A percentile compares a stretch with the other conserved stretches of the same genome.
These are phyloP conservation scores for Linurgus olivaceus DNA, from an alignment of 2,797 vertebrate genomes.

Conservation along the genomic window DNA sequence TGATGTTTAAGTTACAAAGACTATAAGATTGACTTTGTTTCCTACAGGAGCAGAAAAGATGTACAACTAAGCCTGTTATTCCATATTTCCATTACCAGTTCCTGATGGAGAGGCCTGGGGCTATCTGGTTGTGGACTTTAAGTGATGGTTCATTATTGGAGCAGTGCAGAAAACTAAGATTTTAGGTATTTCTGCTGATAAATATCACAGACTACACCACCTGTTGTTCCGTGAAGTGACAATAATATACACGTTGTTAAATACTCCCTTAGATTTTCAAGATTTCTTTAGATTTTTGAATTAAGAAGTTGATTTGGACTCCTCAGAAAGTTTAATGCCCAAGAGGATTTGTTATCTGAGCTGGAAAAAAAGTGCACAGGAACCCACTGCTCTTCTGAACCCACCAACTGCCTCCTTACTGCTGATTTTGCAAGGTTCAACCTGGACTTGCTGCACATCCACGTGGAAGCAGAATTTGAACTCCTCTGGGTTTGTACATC, in stretches of 20 bases:
- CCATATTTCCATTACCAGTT: not conserved
- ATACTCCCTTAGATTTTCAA: not conserved
- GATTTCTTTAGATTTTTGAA: not conserved
- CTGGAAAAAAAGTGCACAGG: not conserved
- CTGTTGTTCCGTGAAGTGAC: not conserved
- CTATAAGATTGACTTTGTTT: not conserved
- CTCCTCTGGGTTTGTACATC: slow-evolving; percentile 11
- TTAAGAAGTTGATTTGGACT: not conserved
- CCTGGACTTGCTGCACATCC: not conserved
- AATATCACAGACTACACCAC: not conserved
- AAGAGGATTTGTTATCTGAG: not conserved
- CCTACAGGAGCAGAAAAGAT: not conserved
- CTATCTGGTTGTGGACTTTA: not conserved
- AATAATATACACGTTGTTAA: not conserved
- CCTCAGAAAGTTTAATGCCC: not conserved
- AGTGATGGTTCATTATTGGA: not conserved
- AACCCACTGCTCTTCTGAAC: slow-evolving; percentile 7
- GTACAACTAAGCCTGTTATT: not conserved
- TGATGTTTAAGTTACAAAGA: not conserved
- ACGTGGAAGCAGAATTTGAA: slow-evolving; percentile 65
- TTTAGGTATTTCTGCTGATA: not conserved
- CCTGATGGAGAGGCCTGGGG: not conserved
- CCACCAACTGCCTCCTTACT: not conserved
- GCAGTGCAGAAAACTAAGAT: not conserved
- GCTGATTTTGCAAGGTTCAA: slow-evolving; percentile 50